Evolutionary conservation across 2,797 vertebrate species (phyloP).

Genomic region (Sandelia bainsii): DNA sequence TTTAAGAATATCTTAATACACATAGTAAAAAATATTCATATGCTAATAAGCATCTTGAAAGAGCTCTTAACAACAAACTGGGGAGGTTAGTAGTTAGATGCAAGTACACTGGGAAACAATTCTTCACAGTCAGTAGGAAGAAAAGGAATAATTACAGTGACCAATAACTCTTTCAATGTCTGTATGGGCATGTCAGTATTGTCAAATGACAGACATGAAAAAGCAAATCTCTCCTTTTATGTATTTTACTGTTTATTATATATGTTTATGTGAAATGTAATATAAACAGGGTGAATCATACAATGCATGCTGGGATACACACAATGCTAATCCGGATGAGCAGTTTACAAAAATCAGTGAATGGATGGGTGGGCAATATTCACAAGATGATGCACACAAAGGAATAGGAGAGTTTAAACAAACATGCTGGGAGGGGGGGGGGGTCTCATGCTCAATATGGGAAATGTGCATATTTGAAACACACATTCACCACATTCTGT

Average conservation of each 20-base stretch:
- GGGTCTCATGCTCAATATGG: conserved; percentile 16
- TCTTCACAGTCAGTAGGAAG: not conserved
- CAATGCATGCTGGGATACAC: conserved; percentile 18
- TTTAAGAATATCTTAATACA: too few relatives aligned
- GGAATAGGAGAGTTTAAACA: not conserved
- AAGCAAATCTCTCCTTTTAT: not conserved
- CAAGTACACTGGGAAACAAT: too few relatives aligned
- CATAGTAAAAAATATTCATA: not conserved
- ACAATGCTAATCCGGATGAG: not conserved
- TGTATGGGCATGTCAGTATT: not conserved
- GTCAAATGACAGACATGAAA: not conserved
- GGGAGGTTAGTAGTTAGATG: too few relatives aligned
- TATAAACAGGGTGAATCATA: not conserved
- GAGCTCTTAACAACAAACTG: too few relatives aligned
- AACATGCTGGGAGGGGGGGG: conserved; percentile 12
- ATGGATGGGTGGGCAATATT: not conserved
- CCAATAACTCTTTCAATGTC: not conserved
- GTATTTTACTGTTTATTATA: not conserved
- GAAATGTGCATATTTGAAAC: conserved; percentile 12
- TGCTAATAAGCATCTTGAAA: not conserved
- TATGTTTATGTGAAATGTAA: not conserved
- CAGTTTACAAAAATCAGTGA: not conserved
- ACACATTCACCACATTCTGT: conserved; percentile 35
- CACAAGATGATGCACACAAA: not conserved
- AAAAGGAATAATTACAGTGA: not conserved